Evolutionary conservation across 2,888 invertebrate genomes (phyloP).

Genomic region (Caenorhabditis drosophilae): DNA sequence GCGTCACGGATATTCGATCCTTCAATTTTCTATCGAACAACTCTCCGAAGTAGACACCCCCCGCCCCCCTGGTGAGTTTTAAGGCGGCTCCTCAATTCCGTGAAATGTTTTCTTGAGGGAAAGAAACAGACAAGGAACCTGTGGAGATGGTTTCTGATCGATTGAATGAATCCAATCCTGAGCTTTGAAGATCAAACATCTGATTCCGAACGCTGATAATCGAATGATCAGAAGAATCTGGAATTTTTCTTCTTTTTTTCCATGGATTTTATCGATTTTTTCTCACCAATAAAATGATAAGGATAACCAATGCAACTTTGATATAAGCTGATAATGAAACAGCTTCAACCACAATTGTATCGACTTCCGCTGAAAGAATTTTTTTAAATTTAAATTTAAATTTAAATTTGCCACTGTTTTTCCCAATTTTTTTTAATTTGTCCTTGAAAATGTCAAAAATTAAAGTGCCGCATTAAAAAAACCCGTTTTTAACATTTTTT

Average conservation of each 20-base stretch:
- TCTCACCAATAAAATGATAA: slow-evolving; percentile 38
- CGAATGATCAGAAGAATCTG: slow-evolving; percentile 43
- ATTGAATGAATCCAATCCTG: slow-evolving; percentile 42
- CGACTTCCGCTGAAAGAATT: slow-evolving; percentile 50
- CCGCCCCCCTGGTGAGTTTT: too few species aligned
- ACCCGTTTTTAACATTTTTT: too few species aligned
- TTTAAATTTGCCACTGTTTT: neutral
- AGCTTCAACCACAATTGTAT: slow-evolving; percentile 47
- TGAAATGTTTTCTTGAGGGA: neutral
- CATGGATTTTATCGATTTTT: neutral
- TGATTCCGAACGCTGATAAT: slow-evolving; percentile 42
- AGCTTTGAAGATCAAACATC: slow-evolving; percentile 46
- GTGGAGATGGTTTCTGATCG: slow-evolving; percentile 42
- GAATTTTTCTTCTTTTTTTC: slow-evolving; percentile 1
- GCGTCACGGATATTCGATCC: too few species aligned
- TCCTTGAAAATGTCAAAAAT: neutral
- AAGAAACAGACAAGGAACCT: slow-evolving; percentile 17
- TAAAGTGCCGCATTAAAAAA: neutral
- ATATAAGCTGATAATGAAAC: slow-evolving; percentile 50
- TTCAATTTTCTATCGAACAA: too few species aligned
- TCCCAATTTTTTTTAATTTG: neutral
- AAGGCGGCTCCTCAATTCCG: too few species aligned
- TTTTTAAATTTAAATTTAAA: neutral
- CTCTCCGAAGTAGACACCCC: too few species aligned
- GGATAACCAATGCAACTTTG: slow-evolving; percentile 48